Evolutionary conservation across 2,888 invertebrate genomes (phyloP), one percentile per base, ranked within the genome.

Genomic region (Agonopterix subpropinquella): DNA sequence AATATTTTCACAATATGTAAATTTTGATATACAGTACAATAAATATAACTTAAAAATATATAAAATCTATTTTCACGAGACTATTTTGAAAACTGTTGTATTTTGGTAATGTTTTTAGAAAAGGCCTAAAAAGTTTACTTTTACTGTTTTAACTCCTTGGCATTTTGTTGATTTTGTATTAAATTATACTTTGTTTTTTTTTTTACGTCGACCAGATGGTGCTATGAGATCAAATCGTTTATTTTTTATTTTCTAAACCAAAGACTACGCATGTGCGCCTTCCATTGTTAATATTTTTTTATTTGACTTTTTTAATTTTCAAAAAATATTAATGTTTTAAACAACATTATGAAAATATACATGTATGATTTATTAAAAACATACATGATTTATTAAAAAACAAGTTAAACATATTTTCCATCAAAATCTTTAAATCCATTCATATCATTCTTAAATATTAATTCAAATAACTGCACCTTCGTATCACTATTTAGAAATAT

Each of bases 151-250:
- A 67, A 58, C 65, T 69, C 61, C 61, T 63, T 59, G 48, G 56
- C 56, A 59, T 62, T 64, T 64, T 65, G 58, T 65, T 65, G 55
- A 53, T 59, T 62, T 61, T 58, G 53, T 57, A 62, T 39, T 9
- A 39, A 39, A n/a, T 39, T 39, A 39, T 39, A 62, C 56, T 58
- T 56, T 50, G 59, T 58, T 64, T 61, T 55, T 56, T 56, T 61
- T 60, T 63, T 61, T 64, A 68, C 62, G 67, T 76, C 67, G 66
- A 77, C 76, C 75, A 73, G 71, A 79, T 82, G 87, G 87, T 87
- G 87, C 87, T 87, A 85, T 58, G 65, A 79, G 77, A 78, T 79
- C 65, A 76, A 79, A 78, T 74, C 70, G 10, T 77, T 75, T 72
- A 66, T 18, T 71, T 64, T 41, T 36, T 43, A 47, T 47, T 73